Evolutionary conservation across 2,113 vertebrate species (phyloP).

Genomic region (Bambusicola thoracicus): DNA sequence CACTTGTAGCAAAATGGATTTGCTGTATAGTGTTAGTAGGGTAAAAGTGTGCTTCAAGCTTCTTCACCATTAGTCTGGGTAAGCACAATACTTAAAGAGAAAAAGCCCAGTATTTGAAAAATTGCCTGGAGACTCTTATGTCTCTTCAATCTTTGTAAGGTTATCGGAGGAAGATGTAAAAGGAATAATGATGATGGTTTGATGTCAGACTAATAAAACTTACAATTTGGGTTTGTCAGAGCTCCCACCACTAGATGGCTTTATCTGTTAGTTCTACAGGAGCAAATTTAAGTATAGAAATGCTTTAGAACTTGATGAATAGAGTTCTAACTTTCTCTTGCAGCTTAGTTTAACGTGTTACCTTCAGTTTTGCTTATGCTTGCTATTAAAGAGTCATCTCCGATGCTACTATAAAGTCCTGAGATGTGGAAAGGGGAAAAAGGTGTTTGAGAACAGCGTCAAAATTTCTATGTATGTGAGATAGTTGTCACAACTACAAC

Average conservation of each 20-base stretch:
- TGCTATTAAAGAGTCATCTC: neutral
- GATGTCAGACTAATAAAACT: neutral
- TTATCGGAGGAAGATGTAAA: neutral
- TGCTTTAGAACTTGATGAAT: neutral
- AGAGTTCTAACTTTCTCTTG: neutral
- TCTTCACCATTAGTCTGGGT: neutral
- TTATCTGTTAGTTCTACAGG: neutral
- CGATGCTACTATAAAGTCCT: neutral
- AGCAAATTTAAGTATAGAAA: neutral
- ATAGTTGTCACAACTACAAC: neutral
- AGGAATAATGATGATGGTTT: neutral
- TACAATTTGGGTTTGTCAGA: neutral
- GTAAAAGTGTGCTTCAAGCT: neutral
- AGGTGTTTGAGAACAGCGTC: neutral
- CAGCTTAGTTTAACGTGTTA: neutral
- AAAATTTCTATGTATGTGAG: neutral
- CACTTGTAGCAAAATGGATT: neutral
- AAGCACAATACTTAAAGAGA: neutral
- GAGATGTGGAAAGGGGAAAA: neutral
- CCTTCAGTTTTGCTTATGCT: neutral
- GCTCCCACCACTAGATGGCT: conserved; percentile 50
- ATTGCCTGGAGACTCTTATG: neutral
- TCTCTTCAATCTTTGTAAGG: neutral
- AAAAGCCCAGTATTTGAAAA: neutral
- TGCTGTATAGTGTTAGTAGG: conserved; percentile 3